phyloP scores from a whole-genome alignment of 2,888 invertebrate species.

The Macrophya annulata region DNA sequence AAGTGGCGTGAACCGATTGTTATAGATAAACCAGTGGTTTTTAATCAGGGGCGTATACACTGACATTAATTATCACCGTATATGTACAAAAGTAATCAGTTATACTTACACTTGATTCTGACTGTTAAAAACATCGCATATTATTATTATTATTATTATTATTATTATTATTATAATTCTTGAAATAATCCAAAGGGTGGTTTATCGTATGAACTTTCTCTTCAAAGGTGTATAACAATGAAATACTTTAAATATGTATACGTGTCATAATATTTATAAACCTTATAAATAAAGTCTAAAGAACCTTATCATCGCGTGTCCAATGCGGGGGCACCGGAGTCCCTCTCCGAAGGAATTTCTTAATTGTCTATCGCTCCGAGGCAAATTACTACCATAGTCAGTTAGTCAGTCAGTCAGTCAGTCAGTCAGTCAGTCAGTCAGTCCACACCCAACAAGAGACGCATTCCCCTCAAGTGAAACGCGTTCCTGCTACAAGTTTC shows the following conservation, averaged over 20 bases:
- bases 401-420: constrained; percentile 18
- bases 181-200: too few relatives aligned
- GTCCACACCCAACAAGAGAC: constrained; percentile 29
- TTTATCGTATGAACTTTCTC: too few relatives aligned
- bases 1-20: background rate
- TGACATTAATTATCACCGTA: background rate
- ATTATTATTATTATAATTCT: too few relatives aligned
- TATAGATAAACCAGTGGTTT: background rate
- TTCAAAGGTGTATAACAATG: too few relatives aligned
- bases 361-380: constrained; percentile 61
- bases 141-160: background rate
- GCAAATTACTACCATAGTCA: constrained; percentile 52
- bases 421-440: constrained; percentile 15
- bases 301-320: background rate
- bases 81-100: background rate
- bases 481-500: constrained; percentile 29
- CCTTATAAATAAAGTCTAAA: background rate
- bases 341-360: constrained; percentile 59
- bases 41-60: background rate
- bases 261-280: background rate
- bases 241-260: too few relatives aligned
- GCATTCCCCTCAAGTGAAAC: constrained; percentile 50
- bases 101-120: background rate
- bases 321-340: background rate
- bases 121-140: background rate